Evolutionary conservation across 2,888 invertebrate species (phyloP).

Genomic region (Anodontia alba): DNA sequence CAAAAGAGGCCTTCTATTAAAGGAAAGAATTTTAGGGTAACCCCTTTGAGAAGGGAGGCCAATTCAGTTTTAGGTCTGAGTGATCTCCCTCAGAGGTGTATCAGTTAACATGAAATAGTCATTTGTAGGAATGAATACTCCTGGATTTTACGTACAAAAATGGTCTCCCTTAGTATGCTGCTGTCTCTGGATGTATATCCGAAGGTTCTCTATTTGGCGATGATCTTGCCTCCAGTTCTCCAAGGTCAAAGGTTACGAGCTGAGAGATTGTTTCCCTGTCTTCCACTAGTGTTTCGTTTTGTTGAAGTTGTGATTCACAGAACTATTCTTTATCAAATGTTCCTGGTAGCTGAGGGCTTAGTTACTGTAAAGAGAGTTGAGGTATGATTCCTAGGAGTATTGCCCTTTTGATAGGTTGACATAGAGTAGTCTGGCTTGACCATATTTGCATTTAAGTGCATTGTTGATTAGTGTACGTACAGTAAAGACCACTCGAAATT

Average conservation of each 20-base stretch:
- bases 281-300: background rate
- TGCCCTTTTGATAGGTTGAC: too few relatives aligned
- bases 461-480: too few relatives aligned
- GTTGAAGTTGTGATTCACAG: background rate
- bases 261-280: background rate
- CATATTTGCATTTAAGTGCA: too few relatives aligned
- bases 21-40: too few relatives aligned
- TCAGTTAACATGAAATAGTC: too few relatives aligned
- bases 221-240: conserved; percentile 13
- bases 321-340: conserved; percentile 20
- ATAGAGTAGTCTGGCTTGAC: too few relatives aligned
- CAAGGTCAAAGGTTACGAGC: background rate
- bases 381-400: too few relatives aligned
- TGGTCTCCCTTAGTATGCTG: background rate
- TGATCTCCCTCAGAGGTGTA: too few relatives aligned
- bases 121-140: conserved; percentile 40
- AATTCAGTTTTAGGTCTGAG: too few relatives aligned
- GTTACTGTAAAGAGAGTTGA: conserved; percentile 15
- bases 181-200: conserved; percentile 14
- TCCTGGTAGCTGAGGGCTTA: conserved; percentile 10
- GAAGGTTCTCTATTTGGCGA: background rate
- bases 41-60: too few relatives aligned
- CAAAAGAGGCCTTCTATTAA: too few relatives aligned
- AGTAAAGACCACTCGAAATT: too few relatives aligned
- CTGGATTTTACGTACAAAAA: conserved; percentile 19